Evolutionary conservation across 2,888 invertebrate genomes (phyloP), one percentile per base, ranked within the genome.

Genomic region (Erpobdella octoculata): DNA sequence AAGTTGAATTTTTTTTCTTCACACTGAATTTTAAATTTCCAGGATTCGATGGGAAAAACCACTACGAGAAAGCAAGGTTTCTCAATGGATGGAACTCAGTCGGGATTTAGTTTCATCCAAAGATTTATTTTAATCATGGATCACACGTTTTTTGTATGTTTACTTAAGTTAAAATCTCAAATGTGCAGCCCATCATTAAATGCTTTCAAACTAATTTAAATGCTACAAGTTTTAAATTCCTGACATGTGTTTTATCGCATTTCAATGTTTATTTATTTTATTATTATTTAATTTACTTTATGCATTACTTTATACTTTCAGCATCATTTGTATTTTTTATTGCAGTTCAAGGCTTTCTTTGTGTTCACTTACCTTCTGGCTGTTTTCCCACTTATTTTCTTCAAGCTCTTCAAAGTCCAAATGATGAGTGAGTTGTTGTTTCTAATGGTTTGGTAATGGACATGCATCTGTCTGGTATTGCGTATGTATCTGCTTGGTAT

Each of bases 41-140:
- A 18, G 12, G 35, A 33, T 53, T 21, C 67, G 31, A 31, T 31
- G 48, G 37, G 21, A n/a, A 38, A 38, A 33, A 59, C 21, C 2
- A 2, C 59, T 15, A 59, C n/a, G 28, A 28, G n/a, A 15, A 59
- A 59, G 5, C 59, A 59, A 31, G 59, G 59, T 25, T 59, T 59
- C 31, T 88, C 91, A 18, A 81, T 92, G 72, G 91, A 92, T 83
- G 89, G 89, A 2, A 87, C 88, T 33, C 82, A 85, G 76, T 81
- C 89, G 66, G 85, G 86, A 66, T 91, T 91, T 83, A 86, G 87
- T 74, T 78, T 91, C 62, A 80, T 88, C 74, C 86, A 91, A 9
- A 87, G 90, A 81, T 84, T 92, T 73, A 85, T 89, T 64, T 86
- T 93, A 1, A 91, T 91, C 91, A 85, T 88, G 65, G 88, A 91